phyloP scores from a whole-genome alignment of 2,797 vertebrate genomes.

The Gymnocypris eckloni region DNA sequence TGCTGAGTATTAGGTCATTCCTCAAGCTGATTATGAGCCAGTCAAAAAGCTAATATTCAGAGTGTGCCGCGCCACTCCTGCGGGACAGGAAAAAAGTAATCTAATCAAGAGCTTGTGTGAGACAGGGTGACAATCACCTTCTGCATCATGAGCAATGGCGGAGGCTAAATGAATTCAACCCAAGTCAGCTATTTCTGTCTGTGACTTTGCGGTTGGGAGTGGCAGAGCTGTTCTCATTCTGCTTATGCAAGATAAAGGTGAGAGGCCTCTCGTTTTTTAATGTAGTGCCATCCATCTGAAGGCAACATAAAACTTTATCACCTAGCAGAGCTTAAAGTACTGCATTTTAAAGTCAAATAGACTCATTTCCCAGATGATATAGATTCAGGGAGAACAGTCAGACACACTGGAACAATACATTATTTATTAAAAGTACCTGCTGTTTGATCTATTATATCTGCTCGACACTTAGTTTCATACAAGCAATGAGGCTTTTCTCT shows the following conservation, averaged over 20 bases:
- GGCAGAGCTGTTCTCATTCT: constrained; percentile 46
- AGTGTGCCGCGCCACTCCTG: constrained; percentile 29
- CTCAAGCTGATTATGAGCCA: constrained; percentile 60
- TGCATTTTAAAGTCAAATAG: background rate
- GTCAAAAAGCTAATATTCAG: constrained; percentile 61
- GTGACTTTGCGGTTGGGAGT: constrained; percentile 44
- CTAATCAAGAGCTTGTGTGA: constrained; percentile 48
- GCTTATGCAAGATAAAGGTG: constrained; percentile 33
- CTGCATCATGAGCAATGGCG: constrained; percentile 48
- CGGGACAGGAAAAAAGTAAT: constrained; percentile 52
- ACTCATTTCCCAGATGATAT: background rate
- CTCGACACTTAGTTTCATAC: background rate
- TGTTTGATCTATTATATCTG: constrained; percentile 16
- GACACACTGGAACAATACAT: background rate
- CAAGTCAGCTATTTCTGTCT: constrained; percentile 57
- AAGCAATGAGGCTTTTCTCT: background rate
- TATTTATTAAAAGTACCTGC: background rate
- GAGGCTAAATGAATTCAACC: constrained; percentile 48
- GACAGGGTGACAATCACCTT: constrained; percentile 41
- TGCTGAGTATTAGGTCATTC: constrained; percentile 57
- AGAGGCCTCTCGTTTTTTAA: constrained; percentile 32
- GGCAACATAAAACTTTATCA: constrained; percentile 30
- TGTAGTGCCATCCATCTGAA: constrained; percentile 14
- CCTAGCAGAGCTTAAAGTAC: constrained; percentile 11
- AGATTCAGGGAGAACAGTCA: background rate